Conservation (phyloP, 92 coral and sea anemone species). For the Paramuricea clavata region DNA sequence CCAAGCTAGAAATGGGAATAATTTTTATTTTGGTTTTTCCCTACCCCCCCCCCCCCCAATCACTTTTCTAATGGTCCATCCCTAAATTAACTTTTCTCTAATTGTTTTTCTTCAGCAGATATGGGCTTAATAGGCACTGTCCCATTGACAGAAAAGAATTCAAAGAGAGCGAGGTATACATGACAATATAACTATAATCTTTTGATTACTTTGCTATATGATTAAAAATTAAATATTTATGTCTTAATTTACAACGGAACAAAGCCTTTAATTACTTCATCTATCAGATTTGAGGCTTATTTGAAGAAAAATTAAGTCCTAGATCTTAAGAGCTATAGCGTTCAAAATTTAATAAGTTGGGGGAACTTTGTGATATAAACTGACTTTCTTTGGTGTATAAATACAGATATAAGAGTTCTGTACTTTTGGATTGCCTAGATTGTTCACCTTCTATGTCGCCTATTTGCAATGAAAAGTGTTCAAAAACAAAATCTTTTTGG, state of each 20-base stretch:
- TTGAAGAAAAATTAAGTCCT: background rate
- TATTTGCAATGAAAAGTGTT: too few species aligned
- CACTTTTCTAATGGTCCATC: too few species aligned
- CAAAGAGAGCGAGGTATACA: constrained; percentile 34
- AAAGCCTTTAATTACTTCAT: constrained; percentile 43
- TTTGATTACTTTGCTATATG: background rate
- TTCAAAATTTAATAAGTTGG: background rate
- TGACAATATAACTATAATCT: background rate
- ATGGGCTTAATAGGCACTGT: background rate
- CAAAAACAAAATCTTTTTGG: too few species aligned
- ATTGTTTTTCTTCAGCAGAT: background rate
- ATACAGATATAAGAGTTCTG: too few species aligned
- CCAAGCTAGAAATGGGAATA: too few species aligned
- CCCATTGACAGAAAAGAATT: constrained; percentile 31
- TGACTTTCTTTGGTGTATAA: too few species aligned
- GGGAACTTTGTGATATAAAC: background rate
- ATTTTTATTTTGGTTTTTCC: too few species aligned
- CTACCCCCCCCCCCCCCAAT: too few species aligned
- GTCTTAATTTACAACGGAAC: constrained; percentile 11
- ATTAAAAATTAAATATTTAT: constrained; percentile 20
- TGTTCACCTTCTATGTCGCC: too few species aligned
- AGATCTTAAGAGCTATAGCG: background rate
- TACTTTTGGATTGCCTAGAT: too few species aligned
- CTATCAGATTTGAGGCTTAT: background rate
- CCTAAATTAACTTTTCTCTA: background rate